Evolutionary conservation across 1,140 invertebrate species (phyloP), one percentile per base, ranked within the genome.

Genomic region (Artemia franciscana): DNA sequence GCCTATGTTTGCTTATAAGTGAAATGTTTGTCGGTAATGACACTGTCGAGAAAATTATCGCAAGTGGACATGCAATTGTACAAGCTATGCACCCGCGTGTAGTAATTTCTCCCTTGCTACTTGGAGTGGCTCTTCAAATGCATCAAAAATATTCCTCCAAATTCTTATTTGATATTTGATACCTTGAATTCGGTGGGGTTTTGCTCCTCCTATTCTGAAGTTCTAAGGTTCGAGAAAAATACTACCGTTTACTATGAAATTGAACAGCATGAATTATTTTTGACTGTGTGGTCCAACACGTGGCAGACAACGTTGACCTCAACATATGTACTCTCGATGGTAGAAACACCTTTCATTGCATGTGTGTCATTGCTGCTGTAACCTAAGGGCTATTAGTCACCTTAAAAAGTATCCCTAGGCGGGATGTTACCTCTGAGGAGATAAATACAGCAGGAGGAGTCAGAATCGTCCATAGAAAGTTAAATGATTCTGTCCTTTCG

Each of bases 261-360:
- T 15, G 60, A 26, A 4, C 39, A 51, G 23, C 12, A 61, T 24
- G 39, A n/a, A 39, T 51, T 51, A 18, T 21, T 15, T 5, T 24
- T 15, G 28, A 61, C 39, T 24, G 9, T 30, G 18, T 51, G 15
- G 60, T 61, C 23, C 60, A 51, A 51, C 28, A 23, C 27, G 27
- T 51, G n/a, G 60, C 27, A n/a, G 65, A 67, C 23, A 69, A 69
- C 60, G 65, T 64, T 27, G 68, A 69, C 58, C 66, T 67, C 58
- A 67, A 69, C 61, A 61, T 59, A 0, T 62, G 27, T 58, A 66
- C 65, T 9, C n/a, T 67, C 2, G 63, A 67, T 65, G 67, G 68
- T 1, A n/a, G 28, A 5, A 62, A 67, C 57, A 69, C 67, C 0
- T 67, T 70, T 59, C 58, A 59, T 23, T n/a, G 5, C 25, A 59